Base-by-base conservation (phyloP, 1,140 invertebrate genomes). In the Zelostemma sp. region DNA sequence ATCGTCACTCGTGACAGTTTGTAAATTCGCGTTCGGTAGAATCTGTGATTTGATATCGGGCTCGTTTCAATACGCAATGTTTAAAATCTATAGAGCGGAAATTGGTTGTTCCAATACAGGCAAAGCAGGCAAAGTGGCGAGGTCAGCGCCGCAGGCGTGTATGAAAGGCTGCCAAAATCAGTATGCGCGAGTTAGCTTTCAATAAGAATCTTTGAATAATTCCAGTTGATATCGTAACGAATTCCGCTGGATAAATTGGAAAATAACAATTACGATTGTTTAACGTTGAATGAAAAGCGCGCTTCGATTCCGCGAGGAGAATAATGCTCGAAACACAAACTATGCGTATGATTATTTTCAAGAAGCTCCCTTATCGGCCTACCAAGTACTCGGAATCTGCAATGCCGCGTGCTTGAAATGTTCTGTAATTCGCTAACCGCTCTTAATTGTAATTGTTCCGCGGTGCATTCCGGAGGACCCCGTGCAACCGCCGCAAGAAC, bases 401-500 rank as follows among this genome's bases (percentile, higher is more conserved):
- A 25, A 45, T 46, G 71, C 55, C 53, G 79, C 77, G 76, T 77
- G 79, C 75, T 75, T 62, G 72, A 72, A 74, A 75, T 77, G 77
- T 83, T 80, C 76, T 77, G 76, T 80, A 82, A 84, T 84, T 84
- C 79, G 80, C 82, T 84, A 83, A 85, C 80, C 78, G 77, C 80
- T 81, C 79, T 84, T 86, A 85, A 85, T 84, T 85, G 82, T 84
- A 85, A 85, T 85, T 83, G 83, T 83, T 77, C 77, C 65, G 76
- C 75, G 73, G 77, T 74, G 77, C 75, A 84, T 85, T 83, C 81
- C 83, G 69, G 64, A 76, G 74, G 74, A 80, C 71, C 73, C 71
- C 73, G 70, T 63, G 64, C 73, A 64, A 72, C 49, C 65, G 55
- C 47, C 21, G 65, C 68, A 85, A 84, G 81, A 85, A 83, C 78